A percentile compares a stretch with the other conserved stretches of the same genome.
These are phyloP conservation scores for Coelopa frigida DNA, from an alignment of 1,140 invertebrate genomes.

Conservation along the genomic window DNA sequence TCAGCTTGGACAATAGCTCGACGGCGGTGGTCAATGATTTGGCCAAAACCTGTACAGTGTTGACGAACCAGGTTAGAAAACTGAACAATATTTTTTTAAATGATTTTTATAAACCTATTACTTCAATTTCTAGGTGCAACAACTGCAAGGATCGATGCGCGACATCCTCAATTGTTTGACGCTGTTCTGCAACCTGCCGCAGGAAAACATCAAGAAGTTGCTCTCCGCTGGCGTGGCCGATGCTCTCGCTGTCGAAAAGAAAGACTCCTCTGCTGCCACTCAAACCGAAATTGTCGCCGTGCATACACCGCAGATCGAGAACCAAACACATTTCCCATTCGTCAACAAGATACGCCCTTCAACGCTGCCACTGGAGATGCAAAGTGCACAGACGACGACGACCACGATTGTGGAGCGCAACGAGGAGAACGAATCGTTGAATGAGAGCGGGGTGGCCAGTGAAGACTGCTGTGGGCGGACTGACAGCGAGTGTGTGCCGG, in stretches of 20 bases:
- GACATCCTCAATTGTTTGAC: slow-evolving; percentile 64
- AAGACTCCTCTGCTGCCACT: slow-evolving; percentile 56
- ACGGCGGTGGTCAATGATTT: slow-evolving; percentile 45
- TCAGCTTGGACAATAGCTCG: slow-evolving; percentile 32
- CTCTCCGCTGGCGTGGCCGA: slow-evolving; percentile 18
- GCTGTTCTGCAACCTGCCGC: slow-evolving; percentile 48
- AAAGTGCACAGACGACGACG: slow-evolving; percentile 11
- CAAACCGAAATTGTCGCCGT: slow-evolving; percentile 73
- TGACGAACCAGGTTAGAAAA: slow-evolving; percentile 44
- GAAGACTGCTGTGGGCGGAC: background rate
- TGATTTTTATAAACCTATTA: background rate
- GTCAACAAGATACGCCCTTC: slow-evolving; percentile 36
- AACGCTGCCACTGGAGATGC: slow-evolving; percentile 32
- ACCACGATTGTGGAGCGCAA: background rate
- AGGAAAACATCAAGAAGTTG: slow-evolving; percentile 35
- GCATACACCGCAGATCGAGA: slow-evolving; percentile 58
- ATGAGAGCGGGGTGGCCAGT: background rate
- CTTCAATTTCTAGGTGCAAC: slow-evolving; percentile 53
- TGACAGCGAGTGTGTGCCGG: background rate
- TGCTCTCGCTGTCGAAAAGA: slow-evolving; percentile 25
- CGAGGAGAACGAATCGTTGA: background rate
- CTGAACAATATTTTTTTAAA: background rate
- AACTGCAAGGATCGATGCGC: slow-evolving; percentile 67
- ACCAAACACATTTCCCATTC: slow-evolving; percentile 37
- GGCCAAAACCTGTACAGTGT: slow-evolving; percentile 47